phyloP scores from a whole-genome alignment of 2,113 vertebrate genomes.

The Conger conger region DNA sequence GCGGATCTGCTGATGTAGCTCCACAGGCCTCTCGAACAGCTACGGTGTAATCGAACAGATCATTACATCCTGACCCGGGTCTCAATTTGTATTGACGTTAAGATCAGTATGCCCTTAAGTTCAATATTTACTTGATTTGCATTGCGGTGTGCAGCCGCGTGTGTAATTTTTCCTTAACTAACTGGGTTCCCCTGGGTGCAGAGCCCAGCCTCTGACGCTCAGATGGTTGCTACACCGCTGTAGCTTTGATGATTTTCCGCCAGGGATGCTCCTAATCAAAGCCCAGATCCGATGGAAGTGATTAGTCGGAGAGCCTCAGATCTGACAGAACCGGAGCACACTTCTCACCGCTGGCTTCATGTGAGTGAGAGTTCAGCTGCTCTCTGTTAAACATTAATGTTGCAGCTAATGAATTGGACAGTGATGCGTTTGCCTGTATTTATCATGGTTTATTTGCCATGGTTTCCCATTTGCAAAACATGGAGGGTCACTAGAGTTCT shows the following conservation, averaged over 20 bases:
- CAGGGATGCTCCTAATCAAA: not conserved
- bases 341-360: slow-evolving; percentile 18
- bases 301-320: slow-evolving; percentile 1
- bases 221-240: not conserved
- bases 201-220: not conserved
- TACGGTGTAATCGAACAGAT: not conserved
- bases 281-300: not conserved
- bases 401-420: slow-evolving; percentile 12
- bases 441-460: not conserved
- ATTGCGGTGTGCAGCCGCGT: not conserved
- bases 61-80: not conserved
- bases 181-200: not conserved
- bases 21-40: not conserved
- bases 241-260: not conserved
- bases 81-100: not conserved
- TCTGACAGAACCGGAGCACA: not conserved
- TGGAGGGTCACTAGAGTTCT: not conserved
- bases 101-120: not conserved
- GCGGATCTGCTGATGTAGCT: not conserved
- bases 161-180: not conserved
- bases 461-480: not conserved
- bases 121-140: not conserved
- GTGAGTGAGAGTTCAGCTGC: slow-evolving; percentile 10
- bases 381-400: slow-evolving; percentile 18
- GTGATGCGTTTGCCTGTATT: not conserved